Base-by-base conservation (phyloP, 1,140 invertebrate species). In the Drosophila trapezifrons region DNA sequence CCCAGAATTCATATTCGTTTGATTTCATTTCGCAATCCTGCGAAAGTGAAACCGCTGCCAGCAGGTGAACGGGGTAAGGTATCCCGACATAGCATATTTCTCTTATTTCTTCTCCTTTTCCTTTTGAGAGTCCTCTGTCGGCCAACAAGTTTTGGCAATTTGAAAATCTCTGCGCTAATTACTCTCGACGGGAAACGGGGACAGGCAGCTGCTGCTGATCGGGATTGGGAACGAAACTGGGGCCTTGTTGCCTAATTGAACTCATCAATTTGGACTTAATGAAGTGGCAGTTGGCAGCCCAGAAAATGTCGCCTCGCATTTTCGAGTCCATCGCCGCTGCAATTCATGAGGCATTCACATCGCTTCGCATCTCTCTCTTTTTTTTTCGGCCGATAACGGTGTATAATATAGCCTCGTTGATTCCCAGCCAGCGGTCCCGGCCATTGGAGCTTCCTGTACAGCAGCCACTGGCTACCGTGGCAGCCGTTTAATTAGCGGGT, bases 81-180 rank as follows among this genome's bases (percentile, higher is more conserved):
- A 62, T 62, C 58, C 13, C 57, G 29, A 52, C 35, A 32, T 63
- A 51, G 42, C 46, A 42, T 45, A 17, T 54, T 60, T 46, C 42
- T 38, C n/a, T 46, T 38, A 60, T 32, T 37, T 63, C 49, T n/a
- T 35, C 29, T 20, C 17, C 29, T 49, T 45, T 52, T 43, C 32
- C 13, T 17, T 6, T 27, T 1, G 35, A 4, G 43, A 47, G 12
- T 42, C 35, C 32, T 47, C 22, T 15, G 51, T 42, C 20, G n/a
- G 46, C 40, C 57, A 65, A 90, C 87, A 90, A 89, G 83, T 90
- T 90, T 90, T 79, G 87, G 82, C 83, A 90, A 89, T 90, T 90
- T 90, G 87, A 90, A 90, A 90, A 90, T 90, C 87, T 90, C 87
- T 84, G 85, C 85, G 80, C 87, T 90, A 90, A 90, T 90, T 90